Evolutionary conservation across 2,888 invertebrate genomes (phyloP), one percentile per base, ranked within the genome.

Genomic region (Stomorhina lunata): DNA sequence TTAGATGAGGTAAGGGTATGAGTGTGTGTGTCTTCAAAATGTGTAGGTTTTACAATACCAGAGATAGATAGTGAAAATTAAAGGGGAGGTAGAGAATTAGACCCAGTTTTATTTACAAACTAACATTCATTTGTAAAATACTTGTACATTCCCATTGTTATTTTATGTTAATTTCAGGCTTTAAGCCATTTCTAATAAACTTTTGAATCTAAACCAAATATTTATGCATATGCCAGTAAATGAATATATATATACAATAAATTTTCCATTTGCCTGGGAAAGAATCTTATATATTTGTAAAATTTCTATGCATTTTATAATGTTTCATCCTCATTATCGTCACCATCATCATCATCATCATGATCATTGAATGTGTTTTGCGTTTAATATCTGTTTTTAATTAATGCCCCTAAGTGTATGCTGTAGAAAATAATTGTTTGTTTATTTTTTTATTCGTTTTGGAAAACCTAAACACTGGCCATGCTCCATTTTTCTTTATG

Each of bases 391-490:
- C 72, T 66, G 79, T 66, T 72, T 65, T 79, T 72, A 79, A 79
- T 79, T 79, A 79, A 79, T 66, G 79, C 72, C 79, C 79, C 72
- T 72, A 59, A 79, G 72, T 53, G 69, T 72, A 72, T 72, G 79
- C 79, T 50, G 15, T 40, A 59, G 79, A 66, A n/a, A n/a, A 53
- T 77, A 69, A 61, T 77, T 77, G 77, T 69, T 69, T 69, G 15
- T 77, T 29, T 15, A 15, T 53, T n/a, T 4, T 5, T n/a, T 37
- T 17, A 2, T 37, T 45, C 20, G n/a, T 32, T 43, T 25, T 25
- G 1, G 48, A n/a, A 22, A 7, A 57, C 15, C 20, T 59, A 77
- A 61, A 55, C 43, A 69, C 61, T 63, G 77, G 50, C 50, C 50
- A 61, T 77, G 69, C 5, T 53, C 69, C 34, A 69, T 17, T 53